Evolutionary conservation across 1,140 invertebrate species (phyloP).

Genomic region (Zaprionus inermis): DNA sequence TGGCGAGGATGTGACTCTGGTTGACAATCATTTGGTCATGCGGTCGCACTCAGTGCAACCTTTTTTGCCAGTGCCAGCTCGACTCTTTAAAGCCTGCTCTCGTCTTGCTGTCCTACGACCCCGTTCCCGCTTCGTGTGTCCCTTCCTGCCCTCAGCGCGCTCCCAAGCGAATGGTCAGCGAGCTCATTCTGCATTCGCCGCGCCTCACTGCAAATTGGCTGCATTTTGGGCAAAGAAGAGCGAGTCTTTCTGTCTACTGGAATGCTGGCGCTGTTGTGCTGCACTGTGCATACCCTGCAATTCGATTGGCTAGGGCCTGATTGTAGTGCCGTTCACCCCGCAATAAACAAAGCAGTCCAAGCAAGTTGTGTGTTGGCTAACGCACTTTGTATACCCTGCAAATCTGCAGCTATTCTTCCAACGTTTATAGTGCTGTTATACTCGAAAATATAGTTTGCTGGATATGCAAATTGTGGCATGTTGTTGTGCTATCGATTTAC

Average conservation of each 20-base stretch:
- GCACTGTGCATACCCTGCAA: background rate
- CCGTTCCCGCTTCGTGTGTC: too few relatives aligned
- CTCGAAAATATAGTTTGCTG: too few relatives aligned
- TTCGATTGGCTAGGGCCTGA: too few relatives aligned
- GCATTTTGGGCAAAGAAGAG: background rate
- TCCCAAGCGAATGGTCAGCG: background rate
- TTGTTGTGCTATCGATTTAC: too few relatives aligned
- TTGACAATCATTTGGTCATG: slow-evolving; percentile 40
- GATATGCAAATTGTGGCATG: too few relatives aligned
- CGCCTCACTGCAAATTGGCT: slow-evolving; percentile 3
- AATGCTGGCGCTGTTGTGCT: background rate
- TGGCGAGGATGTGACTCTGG: slow-evolving; percentile 20
- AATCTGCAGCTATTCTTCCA: background rate
- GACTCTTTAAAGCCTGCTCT: background rate
- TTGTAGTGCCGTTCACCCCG: too few relatives aligned
- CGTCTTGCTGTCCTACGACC: background rate
- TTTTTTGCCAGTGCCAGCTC: background rate
- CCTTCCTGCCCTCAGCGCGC: background rate
- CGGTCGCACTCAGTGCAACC: slow-evolving; percentile 11
- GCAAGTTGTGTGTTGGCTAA: background rate
- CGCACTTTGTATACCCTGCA: too few relatives aligned
- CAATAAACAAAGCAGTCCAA: too few relatives aligned
- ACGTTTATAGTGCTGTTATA: background rate
- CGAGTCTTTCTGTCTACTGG: too few relatives aligned
- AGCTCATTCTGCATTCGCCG: slow-evolving; percentile 5